phyloP scores from a whole-genome alignment of 2,888 invertebrate genomes.

The Odontothrips loti region DNA sequence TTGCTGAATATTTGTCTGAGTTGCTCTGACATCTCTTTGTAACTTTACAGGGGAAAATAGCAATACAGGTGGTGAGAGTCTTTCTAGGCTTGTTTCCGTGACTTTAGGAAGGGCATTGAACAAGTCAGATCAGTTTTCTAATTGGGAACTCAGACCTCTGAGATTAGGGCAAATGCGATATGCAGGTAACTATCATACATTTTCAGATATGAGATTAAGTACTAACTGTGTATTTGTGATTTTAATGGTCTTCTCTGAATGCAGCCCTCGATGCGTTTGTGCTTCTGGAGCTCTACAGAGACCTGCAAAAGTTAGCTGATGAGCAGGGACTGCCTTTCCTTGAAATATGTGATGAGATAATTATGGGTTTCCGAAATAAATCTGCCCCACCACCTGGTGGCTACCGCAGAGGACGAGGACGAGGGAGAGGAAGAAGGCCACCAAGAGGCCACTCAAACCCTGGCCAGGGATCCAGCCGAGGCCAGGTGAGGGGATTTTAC shows the following conservation, averaged over 20 bases:
- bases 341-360: slow-evolving; percentile 57
- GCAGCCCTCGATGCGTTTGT: slow-evolving; percentile 82
- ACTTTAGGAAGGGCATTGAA: slow-evolving; percentile 73
- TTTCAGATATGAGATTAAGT: background rate
- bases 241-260: slow-evolving; percentile 33
- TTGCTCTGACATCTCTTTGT: background rate
- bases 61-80: slow-evolving; percentile 55
- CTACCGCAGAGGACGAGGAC: slow-evolving; percentile 32
- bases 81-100: slow-evolving; percentile 68
- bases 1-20: background rate
- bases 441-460: slow-evolving; percentile 31
- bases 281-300: slow-evolving; percentile 72
- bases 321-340: slow-evolving; percentile 58
- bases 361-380: slow-evolving; percentile 36
- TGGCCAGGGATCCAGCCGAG: slow-evolving; percentile 25
- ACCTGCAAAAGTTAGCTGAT: slow-evolving; percentile 52
- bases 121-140: slow-evolving; percentile 87
- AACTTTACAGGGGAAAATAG: slow-evolving; percentile 46
- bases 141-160: slow-evolving; percentile 83
- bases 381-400: background rate
- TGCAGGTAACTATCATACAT: slow-evolving; percentile 53
- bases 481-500: background rate
- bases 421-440: slow-evolving; percentile 43
- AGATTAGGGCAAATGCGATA: slow-evolving; percentile 72
- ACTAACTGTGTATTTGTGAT: background rate